Evolutionary conservation across 2,113 vertebrate genomes (phyloP).

Genomic region (Aldabrachelys gigantea): DNA sequence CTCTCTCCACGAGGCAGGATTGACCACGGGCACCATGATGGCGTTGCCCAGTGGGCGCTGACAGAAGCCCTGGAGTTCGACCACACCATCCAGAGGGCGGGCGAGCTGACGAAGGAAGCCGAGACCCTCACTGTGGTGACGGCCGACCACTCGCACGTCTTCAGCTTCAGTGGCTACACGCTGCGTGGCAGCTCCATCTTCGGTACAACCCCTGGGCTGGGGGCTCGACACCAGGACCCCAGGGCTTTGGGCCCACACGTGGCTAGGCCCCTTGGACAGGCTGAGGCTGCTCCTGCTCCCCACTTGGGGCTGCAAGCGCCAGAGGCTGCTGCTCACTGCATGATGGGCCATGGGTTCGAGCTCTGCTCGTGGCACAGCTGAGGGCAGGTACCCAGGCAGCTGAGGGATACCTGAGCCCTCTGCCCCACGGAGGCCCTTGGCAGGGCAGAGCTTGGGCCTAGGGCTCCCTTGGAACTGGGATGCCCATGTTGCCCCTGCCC

Average conservation of each 20-base stretch:
- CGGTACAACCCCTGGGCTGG: slow-evolving; percentile 72
- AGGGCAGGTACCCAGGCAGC: background rate
- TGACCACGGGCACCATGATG: slow-evolving; percentile 87
- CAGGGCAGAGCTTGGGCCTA: background rate
- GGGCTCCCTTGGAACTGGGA: background rate
- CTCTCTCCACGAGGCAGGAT: slow-evolving; percentile 87
- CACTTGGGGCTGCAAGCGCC: background rate
- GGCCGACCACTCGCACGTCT: slow-evolving; percentile 94
- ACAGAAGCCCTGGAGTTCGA: slow-evolving; percentile 88
- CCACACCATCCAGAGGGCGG: slow-evolving; percentile 77
- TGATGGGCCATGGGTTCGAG: rapidly evolving
- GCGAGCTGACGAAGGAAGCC: slow-evolving; percentile 79
- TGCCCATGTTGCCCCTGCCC: background rate
- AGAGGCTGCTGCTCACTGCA: too few species aligned
- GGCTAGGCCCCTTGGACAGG: rapidly evolving
- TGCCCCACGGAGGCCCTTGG: background rate
- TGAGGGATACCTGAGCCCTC: background rate
- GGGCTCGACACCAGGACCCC: background rate
- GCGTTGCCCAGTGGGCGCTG: slow-evolving; percentile 77
- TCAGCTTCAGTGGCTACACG: slow-evolving; percentile 88
- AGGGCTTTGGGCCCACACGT: background rate
- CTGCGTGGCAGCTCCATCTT: slow-evolving; percentile 86
- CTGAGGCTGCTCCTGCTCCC: too few species aligned
- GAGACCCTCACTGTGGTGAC: slow-evolving; percentile 89
- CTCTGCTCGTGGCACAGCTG: background rate